phyloP scores from a whole-genome alignment of 2,797 vertebrate genomes.

The Xenops minutus region DNA sequence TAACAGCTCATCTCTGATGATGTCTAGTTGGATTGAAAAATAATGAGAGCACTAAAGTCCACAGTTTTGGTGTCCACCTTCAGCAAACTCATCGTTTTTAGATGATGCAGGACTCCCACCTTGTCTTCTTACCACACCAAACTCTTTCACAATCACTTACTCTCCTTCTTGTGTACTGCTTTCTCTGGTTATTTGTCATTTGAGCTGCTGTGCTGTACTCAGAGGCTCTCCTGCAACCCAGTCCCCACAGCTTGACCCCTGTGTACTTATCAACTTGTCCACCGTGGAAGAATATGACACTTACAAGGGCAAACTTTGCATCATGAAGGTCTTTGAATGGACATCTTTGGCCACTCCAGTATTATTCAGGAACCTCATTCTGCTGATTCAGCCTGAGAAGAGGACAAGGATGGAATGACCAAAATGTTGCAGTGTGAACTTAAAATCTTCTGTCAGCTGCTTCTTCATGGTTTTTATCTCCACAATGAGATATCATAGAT shows the following conservation, averaged over 20 bases:
- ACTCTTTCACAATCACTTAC: fast-evolving
- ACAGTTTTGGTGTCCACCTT: background rate
- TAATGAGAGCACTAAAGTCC: background rate
- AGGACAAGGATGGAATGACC: background rate
- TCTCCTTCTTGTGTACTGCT: fast-evolving
- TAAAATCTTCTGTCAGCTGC: background rate
- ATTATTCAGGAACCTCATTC: background rate
- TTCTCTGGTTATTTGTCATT: fast-evolving
- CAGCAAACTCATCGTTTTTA: background rate
- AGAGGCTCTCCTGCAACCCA: background rate
- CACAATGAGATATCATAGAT: background rate
- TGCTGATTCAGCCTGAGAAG: background rate
- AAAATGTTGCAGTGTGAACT: background rate
- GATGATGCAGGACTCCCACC: background rate
- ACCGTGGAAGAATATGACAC: fast-evolving
- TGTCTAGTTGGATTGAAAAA: background rate
- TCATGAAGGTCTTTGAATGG: background rate
- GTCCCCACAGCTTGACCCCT: background rate
- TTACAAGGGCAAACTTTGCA: background rate
- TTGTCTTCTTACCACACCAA: background rate
- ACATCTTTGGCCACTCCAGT: background rate
- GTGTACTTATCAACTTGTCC: background rate
- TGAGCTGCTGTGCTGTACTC: background rate
- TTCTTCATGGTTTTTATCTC: background rate
- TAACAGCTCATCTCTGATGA: background rate